Percentiles rank a stretch among this genome's conserved stretches.
Conservation (phyloP, 2,113 vertebrate species). For the Tinamus guttatus region DNA sequence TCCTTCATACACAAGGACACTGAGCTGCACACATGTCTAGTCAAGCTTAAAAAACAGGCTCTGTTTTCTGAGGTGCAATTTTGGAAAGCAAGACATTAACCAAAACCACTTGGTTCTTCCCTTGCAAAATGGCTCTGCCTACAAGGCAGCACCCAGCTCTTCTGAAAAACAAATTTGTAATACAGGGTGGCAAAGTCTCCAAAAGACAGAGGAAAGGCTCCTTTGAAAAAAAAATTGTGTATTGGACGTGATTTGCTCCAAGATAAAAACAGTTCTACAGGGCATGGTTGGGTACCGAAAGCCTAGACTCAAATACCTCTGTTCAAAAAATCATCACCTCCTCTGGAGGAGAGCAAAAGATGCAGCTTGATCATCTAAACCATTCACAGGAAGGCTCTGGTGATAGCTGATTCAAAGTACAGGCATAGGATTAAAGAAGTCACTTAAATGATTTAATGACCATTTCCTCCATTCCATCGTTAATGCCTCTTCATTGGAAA, state of each 20-base stretch:
- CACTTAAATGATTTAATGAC: not conserved
- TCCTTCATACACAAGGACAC: not conserved
- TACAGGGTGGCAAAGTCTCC: not conserved
- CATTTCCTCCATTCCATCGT: not conserved
- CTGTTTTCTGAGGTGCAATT: not conserved
- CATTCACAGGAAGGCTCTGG: not conserved
- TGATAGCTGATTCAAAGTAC: not conserved
- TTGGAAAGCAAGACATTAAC: not conserved
- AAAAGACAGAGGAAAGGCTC: not conserved
- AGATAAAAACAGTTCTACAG: not conserved
- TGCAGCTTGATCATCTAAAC: not conserved
- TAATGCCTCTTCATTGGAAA: not conserved
- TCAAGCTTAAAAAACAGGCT: not conserved
- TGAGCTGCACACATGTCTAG: fast-evolving
- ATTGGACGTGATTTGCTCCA: not conserved
- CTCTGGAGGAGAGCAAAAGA: no score
- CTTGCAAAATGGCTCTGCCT: not conserved
- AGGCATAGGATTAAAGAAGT: not conserved
- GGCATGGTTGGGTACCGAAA: not conserved
- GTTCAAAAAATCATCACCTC: not conserved
- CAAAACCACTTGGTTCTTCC: not conserved
- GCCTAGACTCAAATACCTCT: not conserved
- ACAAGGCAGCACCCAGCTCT: not conserved
- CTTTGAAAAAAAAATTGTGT: not conserved
- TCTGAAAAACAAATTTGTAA: not conserved